Evolutionary conservation across 1,140 invertebrate species (phyloP), one percentile per base, ranked within the genome.

Genomic region (Orchesella cincta): DNA sequence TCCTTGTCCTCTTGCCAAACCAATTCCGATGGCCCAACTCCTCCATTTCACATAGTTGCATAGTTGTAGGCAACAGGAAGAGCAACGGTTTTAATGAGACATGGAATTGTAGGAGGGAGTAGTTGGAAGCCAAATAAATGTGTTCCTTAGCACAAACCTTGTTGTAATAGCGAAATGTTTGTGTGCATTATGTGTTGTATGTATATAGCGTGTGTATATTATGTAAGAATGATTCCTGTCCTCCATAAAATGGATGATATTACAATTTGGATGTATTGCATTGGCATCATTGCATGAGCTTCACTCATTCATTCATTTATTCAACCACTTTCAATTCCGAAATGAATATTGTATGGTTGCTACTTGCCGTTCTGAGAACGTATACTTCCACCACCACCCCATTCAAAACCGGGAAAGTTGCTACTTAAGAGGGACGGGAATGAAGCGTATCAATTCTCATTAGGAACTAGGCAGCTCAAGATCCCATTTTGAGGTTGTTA

Each of bases 361-460:
- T 46, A 46, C 39, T 46, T 18, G 5, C 18, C 18, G 39, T 46
- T 46, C 39, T 46, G 18, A 46, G 5, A 46, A 46, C 5, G 5
- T 8, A 5, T 18, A 46, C 39, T 46, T 8, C 39, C 18, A 8
- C 39, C 39, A 46, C 39, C 39, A 46, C 39, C 39, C 39, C 39
- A 46, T 18, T 46, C 39, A 18, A 46, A 46, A 18, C 39, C 5
- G 39, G 39, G 18, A 46, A 46, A 46, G 39, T 46, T 46, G 5
- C 39, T 18, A n/a, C n/a, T n/a, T n/a, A 18, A 46, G 39, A 46
- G 39, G 18, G 31, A 67, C 14, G 26, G 31, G 62, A 67, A 33
- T n/a, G 31, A 33, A 67, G 31, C 62, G 31, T 67, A 67, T 67
- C 62, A 67, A 67, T 67, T 67, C 62, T 67, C 62, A 67, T 67